These are phyloP conservation scores for Redunca redunca DNA, from an alignment of 2,113 vertebrate genomes.

Conservation along the genomic window DNA sequence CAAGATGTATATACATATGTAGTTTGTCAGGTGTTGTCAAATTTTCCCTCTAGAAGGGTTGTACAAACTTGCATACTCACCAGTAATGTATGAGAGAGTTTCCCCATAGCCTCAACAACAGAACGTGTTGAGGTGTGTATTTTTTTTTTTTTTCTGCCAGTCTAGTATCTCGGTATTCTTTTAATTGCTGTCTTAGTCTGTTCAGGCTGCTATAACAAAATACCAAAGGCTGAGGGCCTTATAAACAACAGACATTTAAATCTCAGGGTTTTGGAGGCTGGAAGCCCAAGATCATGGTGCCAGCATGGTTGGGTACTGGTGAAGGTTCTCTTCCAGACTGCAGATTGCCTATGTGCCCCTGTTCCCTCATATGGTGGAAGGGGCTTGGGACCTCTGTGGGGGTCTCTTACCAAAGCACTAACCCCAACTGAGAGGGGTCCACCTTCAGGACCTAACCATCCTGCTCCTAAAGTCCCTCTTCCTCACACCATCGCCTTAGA, in stretches of 20 bases:
- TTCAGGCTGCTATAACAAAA: neutral
- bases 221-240: neutral
- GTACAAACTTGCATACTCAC: neutral
- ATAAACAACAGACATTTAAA: neutral
- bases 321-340: neutral
- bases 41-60: neutral
- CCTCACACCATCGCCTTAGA: neutral
- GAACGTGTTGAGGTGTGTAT: neutral
- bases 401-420: neutral
- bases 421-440: neutral
- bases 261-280: neutral
- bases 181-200: neutral
- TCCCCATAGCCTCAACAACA: neutral
- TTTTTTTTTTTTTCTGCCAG: neutral
- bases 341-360: neutral
- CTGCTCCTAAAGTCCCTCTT: neutral
- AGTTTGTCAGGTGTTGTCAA: neutral
- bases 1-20: neutral
- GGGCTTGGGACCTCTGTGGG: neutral
- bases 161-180: neutral
- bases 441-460: neutral
- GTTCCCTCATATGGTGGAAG: neutral
- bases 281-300: neutral
- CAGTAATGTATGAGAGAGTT: neutral
- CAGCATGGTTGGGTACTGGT: neutral